Conservation (phyloP, 1,140 invertebrate species). For the Hyposmocoma kahamanoa region DNA sequence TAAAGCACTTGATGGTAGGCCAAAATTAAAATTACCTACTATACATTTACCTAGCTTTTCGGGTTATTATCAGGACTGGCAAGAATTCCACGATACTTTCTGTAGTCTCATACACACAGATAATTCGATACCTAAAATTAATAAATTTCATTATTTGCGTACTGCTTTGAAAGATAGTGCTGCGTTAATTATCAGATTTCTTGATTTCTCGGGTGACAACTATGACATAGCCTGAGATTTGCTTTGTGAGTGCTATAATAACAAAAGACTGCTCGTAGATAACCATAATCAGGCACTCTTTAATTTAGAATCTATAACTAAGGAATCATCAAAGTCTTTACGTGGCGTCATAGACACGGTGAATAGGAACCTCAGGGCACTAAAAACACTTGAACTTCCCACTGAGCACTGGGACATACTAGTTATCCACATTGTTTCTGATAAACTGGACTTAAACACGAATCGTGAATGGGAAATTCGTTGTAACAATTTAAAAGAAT, state of each 20-base stretch:
- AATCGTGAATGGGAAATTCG: constrained; percentile 5
- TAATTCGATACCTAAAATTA: constrained; percentile 18
- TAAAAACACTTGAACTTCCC: constrained; percentile 6
- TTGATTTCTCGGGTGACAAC: constrained; percentile 22
- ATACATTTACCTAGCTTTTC: constrained; percentile 7
- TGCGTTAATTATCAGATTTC: constrained; percentile 21
- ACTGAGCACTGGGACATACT: neutral
- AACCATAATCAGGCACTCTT: constrained; percentile 9
- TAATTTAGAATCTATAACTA: neutral
- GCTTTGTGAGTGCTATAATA: constrained; percentile 13
- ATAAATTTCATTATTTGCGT: constrained; percentile 4
- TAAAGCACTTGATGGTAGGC: neutral
- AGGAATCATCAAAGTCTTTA: neutral
- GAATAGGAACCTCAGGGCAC: neutral
- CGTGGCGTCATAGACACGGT: neutral
- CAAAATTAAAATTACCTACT: constrained; percentile 12
- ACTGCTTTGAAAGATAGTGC: constrained; percentile 27
- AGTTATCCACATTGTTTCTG: constrained; percentile 6
- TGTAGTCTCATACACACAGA: constrained; percentile 31
- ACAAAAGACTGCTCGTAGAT: constrained; percentile 11
- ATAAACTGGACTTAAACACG: constrained; percentile 5
- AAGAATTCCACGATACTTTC: constrained; percentile 25
- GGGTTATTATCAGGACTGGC: neutral
- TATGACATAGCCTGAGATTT: constrained; percentile 14
- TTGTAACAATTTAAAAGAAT: constrained; percentile 1